These are phyloP conservation scores for Aricia agestis DNA, from an alignment of 1,140 invertebrate genomes.

Conservation along the genomic window DNA sequence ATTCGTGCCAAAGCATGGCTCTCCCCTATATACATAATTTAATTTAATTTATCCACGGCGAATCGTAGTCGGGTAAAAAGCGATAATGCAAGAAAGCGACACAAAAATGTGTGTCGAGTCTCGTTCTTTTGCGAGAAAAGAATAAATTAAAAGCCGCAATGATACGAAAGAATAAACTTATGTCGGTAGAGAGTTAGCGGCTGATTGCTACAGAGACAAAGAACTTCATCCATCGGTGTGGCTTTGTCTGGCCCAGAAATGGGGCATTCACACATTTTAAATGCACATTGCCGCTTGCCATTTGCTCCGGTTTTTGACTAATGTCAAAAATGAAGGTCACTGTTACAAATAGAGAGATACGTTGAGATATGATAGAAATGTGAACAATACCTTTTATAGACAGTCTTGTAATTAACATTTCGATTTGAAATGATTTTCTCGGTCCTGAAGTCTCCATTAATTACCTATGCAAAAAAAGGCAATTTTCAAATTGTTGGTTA, in stretches of 20 bases:
- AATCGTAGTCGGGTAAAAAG: no score
- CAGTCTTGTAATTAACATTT: no score
- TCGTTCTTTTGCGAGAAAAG: background rate
- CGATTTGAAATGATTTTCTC: no score
- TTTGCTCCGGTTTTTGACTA: constrained; percentile 15
- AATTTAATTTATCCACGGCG: no score
- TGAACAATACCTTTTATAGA: no score
- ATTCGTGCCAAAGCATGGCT: no score
- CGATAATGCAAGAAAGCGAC: background rate
- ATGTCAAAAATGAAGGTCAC: background rate
- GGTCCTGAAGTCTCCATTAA: no score
- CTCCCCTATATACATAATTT: no score
- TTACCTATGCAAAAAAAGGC: no score
- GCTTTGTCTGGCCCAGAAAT: constrained; percentile 34
- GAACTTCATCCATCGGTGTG: constrained; percentile 31
- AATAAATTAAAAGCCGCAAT: constrained; percentile 19
- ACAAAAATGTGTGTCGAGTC: background rate
- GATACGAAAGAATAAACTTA: constrained; percentile 33
- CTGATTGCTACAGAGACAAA: constrained; percentile 37
- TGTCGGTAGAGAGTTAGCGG: constrained; percentile 28
- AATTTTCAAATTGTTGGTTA: no score
- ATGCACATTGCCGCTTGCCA: constrained; percentile 19
- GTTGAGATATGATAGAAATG: no score
- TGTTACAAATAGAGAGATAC: background rate
- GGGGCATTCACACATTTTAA: constrained; percentile 30